phyloP scores from a whole-genome alignment of 2,113 vertebrate species.

The Podilymbus podiceps region DNA sequence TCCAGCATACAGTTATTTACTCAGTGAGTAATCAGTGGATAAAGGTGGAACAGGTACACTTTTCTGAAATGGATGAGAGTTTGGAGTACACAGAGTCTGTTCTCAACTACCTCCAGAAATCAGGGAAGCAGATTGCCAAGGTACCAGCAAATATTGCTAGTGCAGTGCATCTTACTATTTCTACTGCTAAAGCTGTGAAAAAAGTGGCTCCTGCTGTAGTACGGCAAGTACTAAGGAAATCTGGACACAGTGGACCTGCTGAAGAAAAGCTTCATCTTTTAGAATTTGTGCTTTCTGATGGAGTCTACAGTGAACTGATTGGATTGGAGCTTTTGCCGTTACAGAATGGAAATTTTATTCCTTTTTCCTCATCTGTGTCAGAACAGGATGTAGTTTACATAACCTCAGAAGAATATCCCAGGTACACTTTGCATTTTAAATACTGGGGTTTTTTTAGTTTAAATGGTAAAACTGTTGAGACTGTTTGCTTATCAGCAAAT shows the following conservation, averaged over 20 bases:
- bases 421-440: constrained; percentile 73
- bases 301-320: constrained; percentile 89
- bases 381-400: constrained; percentile 94
- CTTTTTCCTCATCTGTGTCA: constrained; percentile 89
- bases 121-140: constrained; percentile 88
- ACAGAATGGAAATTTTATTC: constrained; percentile 85
- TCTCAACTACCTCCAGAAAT: constrained; percentile 92
- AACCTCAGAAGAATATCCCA: constrained; percentile 88
- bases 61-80: constrained; percentile 86
- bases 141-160: constrained; percentile 82
- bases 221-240: constrained; percentile 87
- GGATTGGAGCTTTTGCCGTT: constrained; percentile 92
- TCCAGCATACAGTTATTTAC: constrained; percentile 85
- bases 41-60: constrained; percentile 82
- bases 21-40: constrained; percentile 86
- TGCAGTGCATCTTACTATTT: constrained; percentile 73
- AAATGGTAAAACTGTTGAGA: not conserved
- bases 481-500: not conserved
- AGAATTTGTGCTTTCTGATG: constrained; percentile 89
- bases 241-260: constrained; percentile 74
- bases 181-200: constrained; percentile 72
- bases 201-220: constrained; percentile 86
- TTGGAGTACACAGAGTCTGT: constrained; percentile 80
- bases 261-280: constrained; percentile 87
- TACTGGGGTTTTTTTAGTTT: not conserved